Evolutionary conservation across 2,888 invertebrate genomes (phyloP).

Genomic region (Pristionchus japonicus): DNA sequence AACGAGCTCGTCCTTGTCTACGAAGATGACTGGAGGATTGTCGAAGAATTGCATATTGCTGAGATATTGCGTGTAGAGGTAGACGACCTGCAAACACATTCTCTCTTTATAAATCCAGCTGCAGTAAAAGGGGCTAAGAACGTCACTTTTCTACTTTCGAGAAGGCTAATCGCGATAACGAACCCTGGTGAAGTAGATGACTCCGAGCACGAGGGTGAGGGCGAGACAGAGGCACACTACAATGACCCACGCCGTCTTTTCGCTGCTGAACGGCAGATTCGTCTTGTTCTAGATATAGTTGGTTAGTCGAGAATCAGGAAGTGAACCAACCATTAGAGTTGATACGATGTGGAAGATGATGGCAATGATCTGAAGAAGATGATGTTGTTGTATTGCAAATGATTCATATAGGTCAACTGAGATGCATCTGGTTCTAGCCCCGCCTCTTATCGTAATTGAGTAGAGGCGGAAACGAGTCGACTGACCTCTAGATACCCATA

Average conservation of each 20-base stretch:
- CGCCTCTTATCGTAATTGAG: no score
- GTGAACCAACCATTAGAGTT: not conserved
- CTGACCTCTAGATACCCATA: conserved; percentile 6
- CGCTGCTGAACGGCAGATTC: not conserved
- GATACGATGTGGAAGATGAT: not conserved
- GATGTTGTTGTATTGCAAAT: not conserved
- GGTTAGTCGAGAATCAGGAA: not conserved
- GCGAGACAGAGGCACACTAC: not conserved
- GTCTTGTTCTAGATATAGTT: not conserved
- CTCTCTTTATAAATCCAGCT: not conserved
- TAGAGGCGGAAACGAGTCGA: no score
- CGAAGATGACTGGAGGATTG: conserved; percentile 1
- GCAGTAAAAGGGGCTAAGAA: not conserved
- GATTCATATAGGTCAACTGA: no score
- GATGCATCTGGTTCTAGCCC: no score
- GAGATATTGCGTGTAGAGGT: conserved; percentile 1
- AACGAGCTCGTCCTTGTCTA: not conserved
- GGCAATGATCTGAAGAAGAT: not conserved
- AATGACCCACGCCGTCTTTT: not conserved
- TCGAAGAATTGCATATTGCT: conserved; percentile 14
- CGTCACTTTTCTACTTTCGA: not conserved
- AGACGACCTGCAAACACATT: not conserved
- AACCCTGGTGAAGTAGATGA: not conserved
- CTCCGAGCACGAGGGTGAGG: not conserved
- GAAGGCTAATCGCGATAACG: not conserved